Evolutionary conservation across 2,113 vertebrate species (phyloP), one percentile per base, ranked within the genome.

Genomic region (Eulemur macaco): DNA sequence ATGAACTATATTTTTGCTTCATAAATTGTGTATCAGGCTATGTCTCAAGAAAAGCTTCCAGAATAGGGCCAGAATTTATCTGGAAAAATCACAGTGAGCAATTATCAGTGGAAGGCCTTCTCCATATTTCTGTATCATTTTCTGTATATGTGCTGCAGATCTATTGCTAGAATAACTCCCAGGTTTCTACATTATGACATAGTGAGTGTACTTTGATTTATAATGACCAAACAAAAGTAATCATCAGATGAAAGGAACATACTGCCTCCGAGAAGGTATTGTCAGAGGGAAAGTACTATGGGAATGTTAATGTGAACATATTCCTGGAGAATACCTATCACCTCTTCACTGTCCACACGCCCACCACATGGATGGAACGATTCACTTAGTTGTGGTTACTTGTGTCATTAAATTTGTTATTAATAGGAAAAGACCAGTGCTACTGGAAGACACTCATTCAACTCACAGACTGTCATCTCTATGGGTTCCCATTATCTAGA

Each of bases 331-430:
- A 45, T 23, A 58, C 12, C 15, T 39, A 3, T 25, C 54, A 23
- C 10, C 20, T 81, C 3, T 80, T 27, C 68, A 31, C 8, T 42
- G 27, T 18, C 23, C 29, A 47, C 6, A 42, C 0, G 6, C 1
- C 42, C 9, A 47, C 45, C 13, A 20, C 8, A 50, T 6, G 8
- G 1, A 15, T 8, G 31, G 0, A 31, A 34, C 1, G 11, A 64
- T n/a, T 10, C 69, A 4, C 23, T 64, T 29, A 52, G 18, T 15
- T 64, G 23, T 50, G 23, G 8, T 80, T 77, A 31, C 13, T 5
- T 80, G 27, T 73, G 8, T 73, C 29, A 13, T 64, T 42, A 14
- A 71, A n/a, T 80, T 42, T 8, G 17, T 3, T 21, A 0, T 63
- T 42, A 34, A 37, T 9, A 23, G 52, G 23, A 74, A 82, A 42